Conservation (phyloP, 2,888 invertebrate species). For the Perithous albicinctus region DNA sequence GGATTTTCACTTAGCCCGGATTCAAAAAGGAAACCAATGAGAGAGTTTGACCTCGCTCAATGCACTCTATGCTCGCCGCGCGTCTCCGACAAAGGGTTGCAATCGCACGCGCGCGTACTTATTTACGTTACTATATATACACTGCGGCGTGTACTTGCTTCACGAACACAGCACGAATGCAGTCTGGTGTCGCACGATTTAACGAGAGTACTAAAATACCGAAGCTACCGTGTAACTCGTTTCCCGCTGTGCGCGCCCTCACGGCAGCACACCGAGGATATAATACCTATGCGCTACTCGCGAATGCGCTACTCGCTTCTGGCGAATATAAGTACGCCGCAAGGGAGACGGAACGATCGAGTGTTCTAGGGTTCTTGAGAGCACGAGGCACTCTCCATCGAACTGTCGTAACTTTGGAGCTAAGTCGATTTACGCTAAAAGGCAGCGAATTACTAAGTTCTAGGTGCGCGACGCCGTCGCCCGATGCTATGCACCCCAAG, state of each 20-base stretch:
- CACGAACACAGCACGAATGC: conserved; percentile 46
- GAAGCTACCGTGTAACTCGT: conserved; percentile 70
- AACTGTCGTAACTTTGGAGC: conserved; percentile 66
- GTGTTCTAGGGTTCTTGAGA: conserved; percentile 41
- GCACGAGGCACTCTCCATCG: conserved; percentile 65
- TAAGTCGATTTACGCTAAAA: conserved; percentile 69
- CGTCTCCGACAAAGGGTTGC: conserved; percentile 50
- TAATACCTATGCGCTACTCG: conserved; percentile 33
- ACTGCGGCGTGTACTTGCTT: conserved; percentile 18
- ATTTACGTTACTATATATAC: conserved; percentile 19
- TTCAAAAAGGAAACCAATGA: conserved; percentile 49
- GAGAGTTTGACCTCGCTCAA: conserved; percentile 47
- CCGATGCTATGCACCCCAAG: conserved; percentile 48
- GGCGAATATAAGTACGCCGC: conserved; percentile 48
- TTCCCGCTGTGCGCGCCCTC: conserved; percentile 56
- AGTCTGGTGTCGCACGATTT: conserved; percentile 67
- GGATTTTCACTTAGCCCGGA: conserved; percentile 60
- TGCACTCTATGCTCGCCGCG: conserved; percentile 32
- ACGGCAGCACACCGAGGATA: conserved; percentile 17
- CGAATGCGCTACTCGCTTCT: no score
- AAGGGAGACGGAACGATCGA: conserved; percentile 40
- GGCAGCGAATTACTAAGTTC: conserved; percentile 69
- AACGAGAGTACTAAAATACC: conserved; percentile 69
- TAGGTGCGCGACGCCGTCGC: conserved; percentile 49
- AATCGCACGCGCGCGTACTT: conserved; percentile 49